phyloP scores from a whole-genome alignment of 2,113 vertebrate genomes.

The Okapia johnstoni region DNA sequence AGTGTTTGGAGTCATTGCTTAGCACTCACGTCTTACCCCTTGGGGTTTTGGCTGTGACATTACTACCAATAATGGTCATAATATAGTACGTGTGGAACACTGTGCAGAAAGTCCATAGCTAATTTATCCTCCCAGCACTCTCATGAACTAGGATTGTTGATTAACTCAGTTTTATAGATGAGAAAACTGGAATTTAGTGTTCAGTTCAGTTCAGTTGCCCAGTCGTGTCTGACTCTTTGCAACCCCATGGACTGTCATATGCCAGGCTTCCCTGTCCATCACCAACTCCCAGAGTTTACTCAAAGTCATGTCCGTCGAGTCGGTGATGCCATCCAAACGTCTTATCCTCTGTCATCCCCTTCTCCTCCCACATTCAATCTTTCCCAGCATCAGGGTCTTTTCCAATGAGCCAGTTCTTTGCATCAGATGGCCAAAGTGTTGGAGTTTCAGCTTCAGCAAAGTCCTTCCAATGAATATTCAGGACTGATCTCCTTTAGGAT shows the following conservation, averaged over 20 bases:
- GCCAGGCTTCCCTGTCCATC: neutral
- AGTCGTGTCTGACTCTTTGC: neutral
- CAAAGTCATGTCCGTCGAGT: neutral
- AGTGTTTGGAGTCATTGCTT: neutral
- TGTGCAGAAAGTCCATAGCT: neutral
- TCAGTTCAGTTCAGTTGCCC: neutral
- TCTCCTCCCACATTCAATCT: neutral
- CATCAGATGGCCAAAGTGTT: neutral
- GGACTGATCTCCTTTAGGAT: neutral
- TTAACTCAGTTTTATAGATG: neutral
- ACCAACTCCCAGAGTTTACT: neutral
- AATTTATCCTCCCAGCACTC: neutral
- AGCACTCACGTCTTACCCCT: neutral
- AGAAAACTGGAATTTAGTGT: neutral
- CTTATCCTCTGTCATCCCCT: neutral
- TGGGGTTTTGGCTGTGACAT: neutral
- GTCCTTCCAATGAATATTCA: neutral
- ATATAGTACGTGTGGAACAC: neutral
- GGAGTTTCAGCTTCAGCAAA: neutral
- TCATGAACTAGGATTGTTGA: neutral
- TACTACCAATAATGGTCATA: neutral
- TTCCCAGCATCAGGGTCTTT: neutral
- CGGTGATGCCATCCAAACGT: neutral
- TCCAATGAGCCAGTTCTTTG: neutral
- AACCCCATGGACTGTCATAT: neutral